These are phyloP conservation scores for human DNA, from an alignment of 2,113 vertebrate species.

Conservation along the genomic window GRCh38 chr4:113179501-113180000, in stretches of 20 bases:
- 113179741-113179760: not conserved
- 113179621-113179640: not conserved
- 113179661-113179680: not conserved
- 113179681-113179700: not conserved
- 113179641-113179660: not conserved
- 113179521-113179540: not conserved
- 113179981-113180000: not conserved
- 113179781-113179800: not conserved
- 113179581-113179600: slow-evolving; percentile 13
- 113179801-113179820: slow-evolving; percentile 7
- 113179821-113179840: not conserved
- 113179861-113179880: not conserved
- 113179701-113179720: not conserved
- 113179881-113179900: not conserved
- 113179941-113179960: not conserved
- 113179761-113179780: not conserved
- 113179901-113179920: not conserved
- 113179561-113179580: not conserved
- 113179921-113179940: not conserved
- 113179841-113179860: not conserved
- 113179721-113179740: not conserved
- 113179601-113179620: not conserved
- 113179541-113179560: slow-evolving; percentile 18
- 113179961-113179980: not conserved
- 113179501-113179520: not conserved